A percentile compares a stretch with the other conserved stretches of the same genome.
phyloP scores from a whole-genome alignment of 1,140 invertebrate genomes.

The Pemphigus obesinymphae region DNA sequence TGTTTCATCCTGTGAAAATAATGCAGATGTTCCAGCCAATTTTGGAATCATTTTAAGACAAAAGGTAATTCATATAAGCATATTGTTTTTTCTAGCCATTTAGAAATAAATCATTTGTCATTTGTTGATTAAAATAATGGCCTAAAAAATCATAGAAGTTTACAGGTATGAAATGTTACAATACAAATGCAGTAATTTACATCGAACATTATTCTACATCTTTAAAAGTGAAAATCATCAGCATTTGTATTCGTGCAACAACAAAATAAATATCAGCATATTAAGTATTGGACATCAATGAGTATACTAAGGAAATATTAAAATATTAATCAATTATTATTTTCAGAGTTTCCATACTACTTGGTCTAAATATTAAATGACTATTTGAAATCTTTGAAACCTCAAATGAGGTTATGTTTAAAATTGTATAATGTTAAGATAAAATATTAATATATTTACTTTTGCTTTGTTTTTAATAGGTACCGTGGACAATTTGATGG shows the following conservation, averaged over 20 bases:
- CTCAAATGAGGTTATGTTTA: background rate
- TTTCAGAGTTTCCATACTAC: background rate
- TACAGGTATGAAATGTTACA: slow-evolving; percentile 4
- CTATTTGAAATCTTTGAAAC: background rate
- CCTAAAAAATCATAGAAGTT: slow-evolving; percentile 35
- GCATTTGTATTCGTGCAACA: background rate
- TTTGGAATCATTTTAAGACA: slow-evolving; percentile 26
- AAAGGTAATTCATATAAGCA: slow-evolving; percentile 28
- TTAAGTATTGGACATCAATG: background rate
- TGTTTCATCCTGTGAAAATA: background rate
- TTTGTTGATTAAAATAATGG: slow-evolving; percentile 3
- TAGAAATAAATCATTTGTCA: slow-evolving; percentile 1
- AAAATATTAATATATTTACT: background rate
- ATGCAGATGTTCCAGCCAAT: slow-evolving; percentile 24
- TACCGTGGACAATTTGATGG: slow-evolving; percentile 18
- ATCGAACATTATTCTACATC: slow-evolving; percentile 29
- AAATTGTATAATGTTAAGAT: background rate
- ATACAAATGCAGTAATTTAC: background rate
- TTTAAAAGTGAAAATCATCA: background rate
- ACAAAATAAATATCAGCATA: background rate
- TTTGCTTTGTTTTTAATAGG: slow-evolving; percentile 32
- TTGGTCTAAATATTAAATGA: background rate
- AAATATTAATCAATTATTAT: background rate
- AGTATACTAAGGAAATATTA: background rate
- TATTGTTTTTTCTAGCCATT: slow-evolving; percentile 31